phyloP scores from a whole-genome alignment of 2,113 vertebrate genomes.

The Elaphurus davidianus region DNA sequence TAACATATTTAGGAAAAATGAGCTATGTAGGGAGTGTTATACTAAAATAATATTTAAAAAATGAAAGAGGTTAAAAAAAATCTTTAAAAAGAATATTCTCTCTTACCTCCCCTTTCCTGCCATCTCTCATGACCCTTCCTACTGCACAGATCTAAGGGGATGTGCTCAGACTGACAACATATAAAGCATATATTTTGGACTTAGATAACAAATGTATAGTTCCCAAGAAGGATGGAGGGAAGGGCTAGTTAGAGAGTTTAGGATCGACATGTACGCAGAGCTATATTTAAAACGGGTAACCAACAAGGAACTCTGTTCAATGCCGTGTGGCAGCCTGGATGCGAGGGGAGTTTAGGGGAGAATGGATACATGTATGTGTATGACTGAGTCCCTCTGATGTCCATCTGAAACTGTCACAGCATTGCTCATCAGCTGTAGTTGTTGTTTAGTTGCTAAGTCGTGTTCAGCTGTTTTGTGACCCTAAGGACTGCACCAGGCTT shows the following conservation, averaged over 20 bases:
- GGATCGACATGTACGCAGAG: neutral
- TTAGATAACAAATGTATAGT: neutral
- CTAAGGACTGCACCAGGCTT: fast-evolving
- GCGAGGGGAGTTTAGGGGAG: neutral
- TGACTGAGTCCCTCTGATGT: neutral
- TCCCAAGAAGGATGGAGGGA: neutral
- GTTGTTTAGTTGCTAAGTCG: neutral
- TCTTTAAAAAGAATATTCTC: neutral
- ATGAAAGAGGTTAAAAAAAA: neutral
- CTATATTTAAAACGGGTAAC: neutral
- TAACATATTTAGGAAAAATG: conserved; percentile 17
- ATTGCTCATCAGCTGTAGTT: neutral
- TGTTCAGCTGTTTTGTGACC: neutral
- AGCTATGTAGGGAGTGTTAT: neutral
- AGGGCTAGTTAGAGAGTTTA: neutral
- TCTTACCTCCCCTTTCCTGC: neutral
- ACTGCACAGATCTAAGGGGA: neutral
- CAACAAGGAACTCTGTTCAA: neutral
- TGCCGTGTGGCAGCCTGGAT: neutral
- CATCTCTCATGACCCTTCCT: neutral
- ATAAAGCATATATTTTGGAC: neutral
- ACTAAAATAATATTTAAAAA: neutral
- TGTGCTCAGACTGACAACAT: neutral
- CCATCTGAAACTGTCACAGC: neutral
- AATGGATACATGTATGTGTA: neutral